Conservation (phyloP, 2,113 vertebrate genomes). For the Parotia lawesii region DNA sequence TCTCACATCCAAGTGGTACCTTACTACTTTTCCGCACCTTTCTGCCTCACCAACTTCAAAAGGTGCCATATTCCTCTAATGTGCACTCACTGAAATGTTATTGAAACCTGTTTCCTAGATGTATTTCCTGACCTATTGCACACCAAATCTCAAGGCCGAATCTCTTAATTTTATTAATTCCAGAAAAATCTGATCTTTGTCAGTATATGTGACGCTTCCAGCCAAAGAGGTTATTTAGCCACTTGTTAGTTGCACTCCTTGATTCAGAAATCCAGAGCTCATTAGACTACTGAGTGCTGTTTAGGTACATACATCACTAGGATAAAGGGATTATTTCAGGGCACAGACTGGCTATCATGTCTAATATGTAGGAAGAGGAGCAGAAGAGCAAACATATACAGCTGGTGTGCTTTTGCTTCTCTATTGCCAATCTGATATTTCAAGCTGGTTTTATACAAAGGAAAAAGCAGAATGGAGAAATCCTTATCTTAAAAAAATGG, state of each 20-base stretch:
- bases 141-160: background rate
- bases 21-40: background rate
- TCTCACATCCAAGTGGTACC: background rate
- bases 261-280: background rate
- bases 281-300: background rate
- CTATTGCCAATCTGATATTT: conserved; percentile 37
- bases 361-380: background rate
- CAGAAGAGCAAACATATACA: conserved; percentile 7
- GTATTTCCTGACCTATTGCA: background rate
- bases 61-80: background rate
- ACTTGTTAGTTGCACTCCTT: background rate
- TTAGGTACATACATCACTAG: background rate
- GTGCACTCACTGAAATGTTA: background rate
- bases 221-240: background rate
- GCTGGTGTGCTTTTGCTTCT: background rate
- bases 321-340: conserved; percentile 26
- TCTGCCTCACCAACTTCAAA: background rate
- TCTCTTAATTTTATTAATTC: background rate
- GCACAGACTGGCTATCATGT: background rate
- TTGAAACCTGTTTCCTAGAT: background rate
- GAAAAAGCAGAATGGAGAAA: conserved; percentile 33
- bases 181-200: conserved; percentile 4
- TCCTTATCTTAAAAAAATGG: conserved; percentile 49
- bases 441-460: conserved; percentile 30
- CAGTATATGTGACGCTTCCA: background rate